Base-by-base conservation (phyloP, 2,113 vertebrate species). In the Thinocorus orbignyianus region DNA sequence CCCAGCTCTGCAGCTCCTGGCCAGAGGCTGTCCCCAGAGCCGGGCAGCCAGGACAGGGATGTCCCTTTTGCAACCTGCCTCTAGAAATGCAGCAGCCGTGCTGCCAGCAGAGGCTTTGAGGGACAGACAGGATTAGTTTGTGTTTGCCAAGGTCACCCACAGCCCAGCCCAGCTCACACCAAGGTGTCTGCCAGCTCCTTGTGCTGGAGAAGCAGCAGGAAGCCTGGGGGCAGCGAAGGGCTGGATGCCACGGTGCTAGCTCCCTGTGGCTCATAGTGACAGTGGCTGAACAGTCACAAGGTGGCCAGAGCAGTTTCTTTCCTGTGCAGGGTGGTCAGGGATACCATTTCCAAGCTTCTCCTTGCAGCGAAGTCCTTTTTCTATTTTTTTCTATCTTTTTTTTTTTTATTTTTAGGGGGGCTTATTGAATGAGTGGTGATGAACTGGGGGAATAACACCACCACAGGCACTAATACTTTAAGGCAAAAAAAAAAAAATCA, bases 91-190 rank as follows among this genome's bases (percentile, higher is more conserved):
- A 11, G 22, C 39, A 57, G 57, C 71, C 2, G 1, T 46, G 81
- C 55, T 33, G 70, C 68, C 30, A 11, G 35, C 7, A 82, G 26
- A 52, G 58, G 39, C 39, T 17, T 73, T 16, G 39, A 49, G 35
- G 8, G 7, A 5, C 0, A 2, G 64, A 62, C 60, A 73, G 1
- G 30, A 28, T 46, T 7, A 0, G 11, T 44, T 24, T 19, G 61
- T 13, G 66, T 37, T 7, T 42, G 70, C 42, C 55, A 30, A n/a
- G 26, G 44, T 42, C 35, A 17, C n/a, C 60, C 48, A 8, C 15
- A 8, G 54, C 6, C 7, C 1, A 64, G 31, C 23, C 23, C 88
- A 30, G 68, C 28, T 77, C 44, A 9, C 0, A 0, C n/a, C 3
- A 1, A 8, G 4, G 46, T 20, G 73, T 25, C 20, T 33, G 57